Evolutionary conservation across 2,888 invertebrate genomes (phyloP), one percentile per base, ranked within the genome.

Genomic region (Agriopis aurantiaria): DNA sequence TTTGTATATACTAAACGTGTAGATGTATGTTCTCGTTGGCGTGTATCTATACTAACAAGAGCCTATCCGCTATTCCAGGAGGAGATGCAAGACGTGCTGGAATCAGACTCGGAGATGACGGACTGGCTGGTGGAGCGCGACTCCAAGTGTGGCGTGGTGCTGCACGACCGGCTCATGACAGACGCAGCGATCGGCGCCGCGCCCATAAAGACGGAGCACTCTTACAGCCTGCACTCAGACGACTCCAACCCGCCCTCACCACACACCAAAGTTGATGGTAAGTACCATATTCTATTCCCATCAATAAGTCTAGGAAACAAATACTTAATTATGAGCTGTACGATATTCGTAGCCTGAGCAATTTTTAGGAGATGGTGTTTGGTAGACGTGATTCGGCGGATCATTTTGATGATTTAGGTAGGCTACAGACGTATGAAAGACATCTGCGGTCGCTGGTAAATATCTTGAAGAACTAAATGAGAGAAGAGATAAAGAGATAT

Each of bases 161-260:
- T 98, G 43, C 97, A 98, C 90, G 98, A 98, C 92, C 96, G 97
- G 84, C 95, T 98, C 80, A 98, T 98, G 96, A 97, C 98, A 11
- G 98, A 98, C 82, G 98, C 98, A 5, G 96, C 97, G 33, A 95
- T 98, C 63, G 97, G 97, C 76, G 96, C 97, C 63, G 90, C 85
- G 0, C 98, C 98, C 77, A 98, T 98, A 88, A 98, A 98, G 93
- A 96, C 97, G 74, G 98, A 98, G 91, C 98, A 98, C 95, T 98
- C 98, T 76, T 98, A 98, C 95, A 98, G 98, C 88, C 92, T 97
- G 65, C 96, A 96, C 79, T 96, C 96, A 77, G 96, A 97, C 55
- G 96, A 96, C 80, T 96, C 96, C 55, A 89, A 96, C 80, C 96
- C 97, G 57, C 95, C 96, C 75, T 97, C 97, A 68, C 97, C 97